Conservation (phyloP, 2,888 invertebrate species). For the Gibbula magus region DNA sequence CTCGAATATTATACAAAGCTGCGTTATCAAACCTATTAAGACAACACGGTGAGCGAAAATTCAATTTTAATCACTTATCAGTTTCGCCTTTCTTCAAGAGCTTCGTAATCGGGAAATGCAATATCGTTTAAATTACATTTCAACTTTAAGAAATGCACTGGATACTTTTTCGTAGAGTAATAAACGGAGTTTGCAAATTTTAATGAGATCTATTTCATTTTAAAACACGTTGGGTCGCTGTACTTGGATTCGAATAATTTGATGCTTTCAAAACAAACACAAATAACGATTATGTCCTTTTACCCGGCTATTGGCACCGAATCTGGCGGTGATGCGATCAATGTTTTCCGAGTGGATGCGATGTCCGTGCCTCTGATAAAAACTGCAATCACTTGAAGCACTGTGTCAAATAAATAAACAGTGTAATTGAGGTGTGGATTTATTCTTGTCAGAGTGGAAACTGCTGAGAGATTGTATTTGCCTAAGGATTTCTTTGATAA, state of each 20-base stretch:
- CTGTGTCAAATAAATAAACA: conserved; percentile 10
- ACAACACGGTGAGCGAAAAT: no score
- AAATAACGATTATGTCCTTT: background rate
- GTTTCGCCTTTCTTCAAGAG: no score
- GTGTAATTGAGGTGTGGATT: background rate
- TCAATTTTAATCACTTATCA: no score
- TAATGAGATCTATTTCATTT: no score
- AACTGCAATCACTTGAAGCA: background rate
- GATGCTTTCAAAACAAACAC: background rate
- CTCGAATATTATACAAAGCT: no score
- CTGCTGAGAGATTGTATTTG: background rate
- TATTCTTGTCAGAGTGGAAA: background rate
- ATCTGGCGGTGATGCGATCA: background rate
- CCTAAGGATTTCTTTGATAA: conserved; percentile 10
- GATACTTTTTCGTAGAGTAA: no score
- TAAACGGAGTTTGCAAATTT: no score
- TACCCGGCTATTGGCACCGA: background rate
- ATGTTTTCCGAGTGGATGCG: background rate
- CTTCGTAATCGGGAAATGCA: no score
- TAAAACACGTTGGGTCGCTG: no score
- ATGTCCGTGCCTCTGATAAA: background rate
- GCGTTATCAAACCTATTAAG: no score
- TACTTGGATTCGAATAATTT: background rate
- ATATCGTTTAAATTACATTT: no score
- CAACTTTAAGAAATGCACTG: no score